Percentiles rank a stretch among this genome's conserved stretches.
Evolutionary conservation across 2,888 invertebrate genomes (phyloP).

Genomic region (Anthophora plumipes): DNA sequence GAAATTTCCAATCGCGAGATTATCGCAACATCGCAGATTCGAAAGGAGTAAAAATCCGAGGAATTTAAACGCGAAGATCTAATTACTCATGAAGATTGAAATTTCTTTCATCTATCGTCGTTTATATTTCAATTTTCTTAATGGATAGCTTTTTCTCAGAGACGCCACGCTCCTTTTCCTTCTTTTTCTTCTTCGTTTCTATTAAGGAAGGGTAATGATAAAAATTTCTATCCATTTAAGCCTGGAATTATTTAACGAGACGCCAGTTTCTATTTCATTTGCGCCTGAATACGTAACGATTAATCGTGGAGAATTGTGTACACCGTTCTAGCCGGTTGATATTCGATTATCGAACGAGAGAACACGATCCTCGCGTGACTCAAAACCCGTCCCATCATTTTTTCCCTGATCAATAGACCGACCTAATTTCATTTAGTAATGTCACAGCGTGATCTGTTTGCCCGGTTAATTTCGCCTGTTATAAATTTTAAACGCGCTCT

Average conservation of each 20-base stretch:
- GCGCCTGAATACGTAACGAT: background rate
- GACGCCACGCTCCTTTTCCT: too few species aligned
- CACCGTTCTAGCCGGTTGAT: constrained; percentile 5
- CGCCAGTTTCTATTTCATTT: background rate
- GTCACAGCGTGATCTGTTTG: constrained; percentile 1
- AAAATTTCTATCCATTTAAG: background rate
- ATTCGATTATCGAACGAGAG: constrained; percentile 39
- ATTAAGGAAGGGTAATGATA: background rate
- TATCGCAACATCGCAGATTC: too few species aligned
- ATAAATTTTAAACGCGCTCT: constrained; percentile 22
- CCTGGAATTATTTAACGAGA: background rate
- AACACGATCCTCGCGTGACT: constrained; percentile 55
- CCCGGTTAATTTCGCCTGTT: background rate
- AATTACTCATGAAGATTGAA: too few species aligned
- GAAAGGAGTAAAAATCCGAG: too few species aligned
- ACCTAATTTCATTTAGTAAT: constrained; percentile 49
- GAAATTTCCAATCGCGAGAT: background rate
- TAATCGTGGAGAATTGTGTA: background rate
- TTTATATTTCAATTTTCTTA: background rate
- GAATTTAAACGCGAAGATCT: too few species aligned
- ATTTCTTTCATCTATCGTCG: too few species aligned
- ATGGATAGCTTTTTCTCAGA: background rate
- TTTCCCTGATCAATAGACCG: constrained; percentile 46
- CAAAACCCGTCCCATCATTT: constrained; percentile 37
- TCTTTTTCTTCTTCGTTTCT: background rate